Conservation (phyloP, 2,797 vertebrate genomes). For the Trachops cirrhosus region DNA sequence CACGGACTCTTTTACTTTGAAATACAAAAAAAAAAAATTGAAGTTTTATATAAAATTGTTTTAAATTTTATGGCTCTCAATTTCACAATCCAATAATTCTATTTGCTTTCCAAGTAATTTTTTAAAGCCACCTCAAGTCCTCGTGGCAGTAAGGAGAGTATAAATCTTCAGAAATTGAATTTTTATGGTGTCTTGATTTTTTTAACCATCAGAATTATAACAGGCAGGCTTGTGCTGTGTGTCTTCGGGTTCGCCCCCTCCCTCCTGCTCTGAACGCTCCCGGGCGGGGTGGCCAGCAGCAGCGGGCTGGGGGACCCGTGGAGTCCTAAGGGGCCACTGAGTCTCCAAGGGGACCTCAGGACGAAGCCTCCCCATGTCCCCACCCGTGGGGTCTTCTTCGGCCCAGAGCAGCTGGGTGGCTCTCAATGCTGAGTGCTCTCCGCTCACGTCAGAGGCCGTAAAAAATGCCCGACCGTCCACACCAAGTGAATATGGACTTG, state of each 20-base stretch:
- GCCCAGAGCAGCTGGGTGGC: not conserved
- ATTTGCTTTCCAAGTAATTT: conserved; percentile 55
- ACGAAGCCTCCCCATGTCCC: not conserved
- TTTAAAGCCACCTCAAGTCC: conserved; percentile 38
- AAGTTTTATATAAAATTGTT: conserved; percentile 50
- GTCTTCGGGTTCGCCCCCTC: not conserved
- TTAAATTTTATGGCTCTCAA: conserved; percentile 48
- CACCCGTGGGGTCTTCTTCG: not conserved
- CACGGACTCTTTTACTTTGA: conserved; percentile 12
- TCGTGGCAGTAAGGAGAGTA: conserved; percentile 16
- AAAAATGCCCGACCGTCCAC: not conserved
- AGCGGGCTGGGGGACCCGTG: not conserved
- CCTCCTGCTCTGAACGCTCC: not conserved
- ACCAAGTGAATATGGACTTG: not conserved
- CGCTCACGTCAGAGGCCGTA: not conserved
- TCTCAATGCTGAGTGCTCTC: not conserved
- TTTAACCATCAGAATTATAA: not conserved
- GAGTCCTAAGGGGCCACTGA: not conserved
- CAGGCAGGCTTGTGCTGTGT: not conserved
- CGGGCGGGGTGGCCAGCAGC: rapidly evolving
- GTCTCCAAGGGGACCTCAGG: not conserved
- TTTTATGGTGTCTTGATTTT: conserved; percentile 41
- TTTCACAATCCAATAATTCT: conserved; percentile 67
- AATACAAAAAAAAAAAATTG: not conserved
- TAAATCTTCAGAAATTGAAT: conserved; percentile 53